phyloP scores from a whole-genome alignment of 2,797 vertebrate genomes.

The Heterohyrax brucei region DNA sequence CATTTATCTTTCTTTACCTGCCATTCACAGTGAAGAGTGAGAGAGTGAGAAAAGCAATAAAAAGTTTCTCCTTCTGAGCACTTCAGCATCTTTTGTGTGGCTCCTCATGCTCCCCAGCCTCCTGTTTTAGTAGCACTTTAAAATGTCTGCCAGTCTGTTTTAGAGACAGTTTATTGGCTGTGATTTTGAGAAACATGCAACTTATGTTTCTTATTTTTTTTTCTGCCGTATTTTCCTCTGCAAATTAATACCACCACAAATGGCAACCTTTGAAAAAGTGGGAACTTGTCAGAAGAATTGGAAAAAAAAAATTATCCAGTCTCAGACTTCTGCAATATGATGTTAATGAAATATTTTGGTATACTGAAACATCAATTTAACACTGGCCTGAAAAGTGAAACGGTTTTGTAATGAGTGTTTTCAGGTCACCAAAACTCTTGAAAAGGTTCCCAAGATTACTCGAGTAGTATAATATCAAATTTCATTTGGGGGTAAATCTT shows the following conservation, averaged over 20 bases:
- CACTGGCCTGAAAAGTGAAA: conserved; percentile 68
- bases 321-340: conserved; percentile 62
- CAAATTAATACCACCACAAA: conserved; percentile 82
- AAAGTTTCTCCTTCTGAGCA: conserved; percentile 49
- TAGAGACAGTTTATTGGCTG: conserved; percentile 87
- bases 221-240: conserved; percentile 79
- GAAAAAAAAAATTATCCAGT: conserved; percentile 68
- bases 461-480: background rate
- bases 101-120: conserved; percentile 52
- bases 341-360: conserved; percentile 85
- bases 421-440: conserved; percentile 60
- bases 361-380: conserved; percentile 67
- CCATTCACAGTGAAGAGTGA: conserved; percentile 64
- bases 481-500: conserved; percentile 18
- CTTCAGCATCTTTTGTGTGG: background rate
- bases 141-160: conserved; percentile 83
- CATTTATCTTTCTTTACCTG: conserved; percentile 80
- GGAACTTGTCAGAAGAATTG: conserved; percentile 76
- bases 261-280: conserved; percentile 80
- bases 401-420: conserved; percentile 63
- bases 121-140: conserved; percentile 79
- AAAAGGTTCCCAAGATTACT: conserved; percentile 63
- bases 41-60: conserved; percentile 70
- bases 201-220: conserved; percentile 82
- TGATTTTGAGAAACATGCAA: conserved; percentile 77